Evolutionary conservation across 2,113 vertebrate species (phyloP), one percentile per base, ranked within the genome.

Genomic region (Riparia riparia): DNA sequence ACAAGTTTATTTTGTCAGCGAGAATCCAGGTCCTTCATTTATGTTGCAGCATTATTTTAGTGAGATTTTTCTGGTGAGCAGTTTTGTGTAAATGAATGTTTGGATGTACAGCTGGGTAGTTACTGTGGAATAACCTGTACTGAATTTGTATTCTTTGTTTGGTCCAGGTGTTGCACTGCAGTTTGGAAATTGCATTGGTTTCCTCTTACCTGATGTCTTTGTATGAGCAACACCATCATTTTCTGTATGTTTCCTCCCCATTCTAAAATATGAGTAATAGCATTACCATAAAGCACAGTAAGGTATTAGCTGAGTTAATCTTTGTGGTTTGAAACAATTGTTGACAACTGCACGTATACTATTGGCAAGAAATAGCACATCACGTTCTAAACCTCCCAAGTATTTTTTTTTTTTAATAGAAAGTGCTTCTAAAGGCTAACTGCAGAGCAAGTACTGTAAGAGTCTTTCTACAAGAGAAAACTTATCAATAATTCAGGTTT

Each of bases 161-260:
- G 86, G 81, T 85, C 44, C 49, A 84, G 65, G 65, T 91, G 41
- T 91, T 94, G 82, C 74, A 57, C 58, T 82, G 54, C 78, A 83
- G 51, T 86, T 92, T 95, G 89, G 71, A 86, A 89, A 92, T 73
- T 83, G 45, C 79, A 63, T 66, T 93, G 79, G 73, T 41, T 92
- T 88, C n/a, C 76, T 91, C 66, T 93, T 78, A 60, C 70, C 57
- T 86, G 74, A 42, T 89, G 60, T 73, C 63, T 95, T 86, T 88
- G 21, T 84, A 49, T 82, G 79, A 86, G 29, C 88, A 94, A 69
- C 93, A 15, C n/a, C 74, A 50, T 80, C 4, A 42, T 58, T 90
- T 88, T 94, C 76, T 90, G 32, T 88, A 31, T 83, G 74, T 86
- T 87, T 70, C 51, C 90, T 88, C 25, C 88, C 60, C 79, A 74